Evolutionary conservation across 2,797 vertebrate species (phyloP).

Genomic region (Streptopelia turtur): DNA sequence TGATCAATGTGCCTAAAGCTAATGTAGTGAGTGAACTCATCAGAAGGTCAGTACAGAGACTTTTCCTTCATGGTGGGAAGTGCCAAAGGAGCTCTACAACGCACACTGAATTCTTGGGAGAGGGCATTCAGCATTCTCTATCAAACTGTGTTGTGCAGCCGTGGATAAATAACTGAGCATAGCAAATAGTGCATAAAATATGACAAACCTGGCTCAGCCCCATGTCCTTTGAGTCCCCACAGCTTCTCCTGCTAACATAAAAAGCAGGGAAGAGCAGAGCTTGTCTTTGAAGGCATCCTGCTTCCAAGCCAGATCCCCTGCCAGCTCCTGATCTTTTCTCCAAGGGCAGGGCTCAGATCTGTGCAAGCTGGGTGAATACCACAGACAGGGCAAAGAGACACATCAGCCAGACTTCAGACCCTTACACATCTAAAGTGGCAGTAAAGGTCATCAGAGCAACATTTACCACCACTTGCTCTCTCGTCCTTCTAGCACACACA

Average conservation of each 20-base stretch:
- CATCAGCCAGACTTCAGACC: not conserved
- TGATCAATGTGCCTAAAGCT: not conserved
- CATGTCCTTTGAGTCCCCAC: not conserved
- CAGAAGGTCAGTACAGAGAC: not conserved
- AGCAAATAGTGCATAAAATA: constrained; percentile 47
- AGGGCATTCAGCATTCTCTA: not conserved
- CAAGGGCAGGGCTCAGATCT: not conserved
- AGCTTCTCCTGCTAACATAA: not conserved
- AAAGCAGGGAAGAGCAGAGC: not conserved
- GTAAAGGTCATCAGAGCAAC: not conserved
- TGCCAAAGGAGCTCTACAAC: not conserved
- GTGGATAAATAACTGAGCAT: not conserved
- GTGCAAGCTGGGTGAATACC: not conserved
- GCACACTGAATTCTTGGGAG: not conserved
- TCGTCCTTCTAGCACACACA: not conserved
- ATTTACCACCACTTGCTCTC: not conserved
- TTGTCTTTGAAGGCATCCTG: not conserved
- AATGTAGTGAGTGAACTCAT: not conserved
- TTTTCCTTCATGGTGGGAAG: not conserved
- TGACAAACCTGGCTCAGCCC: constrained; percentile 31
- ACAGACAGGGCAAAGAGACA: not conserved
- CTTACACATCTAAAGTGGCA: not conserved
- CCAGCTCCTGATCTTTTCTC: not conserved
- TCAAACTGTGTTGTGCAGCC: not conserved
- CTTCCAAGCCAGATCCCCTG: not conserved